These are phyloP conservation scores for Rhynchonema sp. DNA, from an alignment of 2,888 invertebrate species.

Conservation along the genomic window DNA sequence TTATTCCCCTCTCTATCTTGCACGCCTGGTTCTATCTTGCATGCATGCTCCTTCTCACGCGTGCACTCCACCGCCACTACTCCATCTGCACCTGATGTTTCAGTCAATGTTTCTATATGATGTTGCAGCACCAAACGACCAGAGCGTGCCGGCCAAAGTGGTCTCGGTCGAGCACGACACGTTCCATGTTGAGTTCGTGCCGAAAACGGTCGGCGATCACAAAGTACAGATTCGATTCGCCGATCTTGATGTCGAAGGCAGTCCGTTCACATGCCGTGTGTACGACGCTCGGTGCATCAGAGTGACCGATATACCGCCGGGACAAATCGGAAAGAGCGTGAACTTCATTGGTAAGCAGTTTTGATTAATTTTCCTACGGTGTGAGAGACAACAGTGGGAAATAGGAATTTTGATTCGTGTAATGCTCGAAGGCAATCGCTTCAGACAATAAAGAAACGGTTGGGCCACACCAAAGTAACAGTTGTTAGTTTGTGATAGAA, in stretches of 20 bases:
- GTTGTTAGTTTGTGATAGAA: too few species aligned
- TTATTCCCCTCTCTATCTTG: too few species aligned
- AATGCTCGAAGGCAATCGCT: too few species aligned
- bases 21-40: too few species aligned
- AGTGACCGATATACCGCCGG: slow-evolving; percentile 58
- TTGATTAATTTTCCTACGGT: not conserved
- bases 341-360: slow-evolving; percentile 49
- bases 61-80: too few species aligned
- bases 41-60: too few species aligned
- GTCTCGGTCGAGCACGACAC: slow-evolving; percentile 58
- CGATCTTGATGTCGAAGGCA: slow-evolving; percentile 49
- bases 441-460: too few species aligned
- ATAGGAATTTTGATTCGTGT: too few species aligned
- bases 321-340: slow-evolving; percentile 68
- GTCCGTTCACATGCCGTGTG: slow-evolving; percentile 82
- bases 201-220: slow-evolving; percentile 46
- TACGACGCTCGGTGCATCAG: slow-evolving; percentile 74
- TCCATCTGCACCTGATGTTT: too few species aligned
- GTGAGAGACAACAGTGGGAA: too few species aligned
- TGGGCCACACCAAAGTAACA: too few species aligned
- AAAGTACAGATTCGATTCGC: slow-evolving; percentile 22
- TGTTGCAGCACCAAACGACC: slow-evolving; percentile 85
- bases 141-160: slow-evolving; percentile 69
- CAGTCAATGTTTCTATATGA: too few species aligned
- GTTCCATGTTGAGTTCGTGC: slow-evolving; percentile 74